Percentiles rank a stretch among this genome's conserved stretches.
Evolutionary conservation across 2,888 invertebrate species (phyloP).

Genomic region (Hanleya hanleyi): DNA sequence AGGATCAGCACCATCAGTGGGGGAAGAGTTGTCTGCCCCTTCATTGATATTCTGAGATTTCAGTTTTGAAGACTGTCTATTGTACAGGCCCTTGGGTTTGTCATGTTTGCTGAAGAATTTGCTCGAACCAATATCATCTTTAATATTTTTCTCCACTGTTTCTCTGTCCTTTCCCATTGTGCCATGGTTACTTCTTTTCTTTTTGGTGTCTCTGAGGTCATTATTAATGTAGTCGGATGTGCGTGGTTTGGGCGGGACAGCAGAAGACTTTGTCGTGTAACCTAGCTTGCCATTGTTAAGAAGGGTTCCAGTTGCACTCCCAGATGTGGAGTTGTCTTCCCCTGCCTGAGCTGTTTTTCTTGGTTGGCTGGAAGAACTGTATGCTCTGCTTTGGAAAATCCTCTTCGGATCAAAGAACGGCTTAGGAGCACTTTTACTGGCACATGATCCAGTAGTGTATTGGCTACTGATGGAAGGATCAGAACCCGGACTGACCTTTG

Average conservation of each 20-base stretch:
- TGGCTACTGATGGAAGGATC: too few species aligned
- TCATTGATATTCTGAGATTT: neutral
- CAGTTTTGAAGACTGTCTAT: neutral
- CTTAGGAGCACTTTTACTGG: too few species aligned
- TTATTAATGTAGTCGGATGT: slow-evolving; percentile 69
- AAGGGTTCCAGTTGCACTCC: slow-evolving; percentile 39
- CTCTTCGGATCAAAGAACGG: slow-evolving; percentile 63
- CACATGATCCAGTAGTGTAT: too few species aligned
- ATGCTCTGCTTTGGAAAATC: slow-evolving; percentile 54
- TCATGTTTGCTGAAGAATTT: neutral
- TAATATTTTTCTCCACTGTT: neutral
- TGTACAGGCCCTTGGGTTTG: neutral
- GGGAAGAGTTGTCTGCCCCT: neutral
- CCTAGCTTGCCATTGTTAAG: slow-evolving; percentile 66
- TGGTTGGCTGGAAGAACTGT: neutral
- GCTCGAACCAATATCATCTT: neutral
- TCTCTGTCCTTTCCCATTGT: neutral
- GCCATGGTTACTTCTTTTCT: slow-evolving; percentile 26
- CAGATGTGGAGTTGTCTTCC: neutral
- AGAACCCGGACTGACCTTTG: too few species aligned
- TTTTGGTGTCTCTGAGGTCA: slow-evolving; percentile 57
- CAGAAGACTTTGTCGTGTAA: slow-evolving; percentile 43
- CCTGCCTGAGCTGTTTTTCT: neutral
- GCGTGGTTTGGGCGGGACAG: slow-evolving; percentile 50
- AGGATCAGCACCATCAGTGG: neutral